phyloP scores from a whole-genome alignment of 2,888 invertebrate species.

The Tipula unca region DNA sequence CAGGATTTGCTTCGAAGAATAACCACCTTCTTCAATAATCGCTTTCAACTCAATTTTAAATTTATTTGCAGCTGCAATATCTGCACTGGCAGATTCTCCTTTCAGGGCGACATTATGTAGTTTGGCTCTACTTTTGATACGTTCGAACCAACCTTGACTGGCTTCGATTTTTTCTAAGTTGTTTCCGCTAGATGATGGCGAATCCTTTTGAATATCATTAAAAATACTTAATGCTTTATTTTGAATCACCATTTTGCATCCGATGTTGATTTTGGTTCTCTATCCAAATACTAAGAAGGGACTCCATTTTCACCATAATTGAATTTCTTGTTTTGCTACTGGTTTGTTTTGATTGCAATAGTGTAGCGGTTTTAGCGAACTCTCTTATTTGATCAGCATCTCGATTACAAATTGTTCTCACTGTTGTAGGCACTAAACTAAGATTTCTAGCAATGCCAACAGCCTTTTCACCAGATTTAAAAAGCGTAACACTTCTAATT shows the following conservation, averaged over 20 bases:
- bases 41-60: constrained; percentile 20
- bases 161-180: neutral
- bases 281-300: constrained; percentile 21
- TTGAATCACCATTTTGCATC: constrained; percentile 24
- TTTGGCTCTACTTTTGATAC: constrained; percentile 17
- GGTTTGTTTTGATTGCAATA: constrained; percentile 22
- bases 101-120: constrained; percentile 21
- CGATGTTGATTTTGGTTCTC: constrained; percentile 23
- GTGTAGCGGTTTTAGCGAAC: constrained; percentile 23
- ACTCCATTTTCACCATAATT: constrained; percentile 21
- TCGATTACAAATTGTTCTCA: constrained; percentile 23
- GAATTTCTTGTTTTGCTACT: constrained; percentile 22
- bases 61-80: constrained; percentile 20
- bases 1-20: constrained; percentile 23
- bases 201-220: constrained; percentile 22
- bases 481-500: constrained; percentile 23
- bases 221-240: constrained; percentile 20
- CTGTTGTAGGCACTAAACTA: constrained; percentile 22
- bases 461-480: constrained; percentile 21
- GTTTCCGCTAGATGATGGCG: constrained; percentile 1
- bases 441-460: constrained; percentile 22
- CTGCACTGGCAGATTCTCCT: constrained; percentile 22
- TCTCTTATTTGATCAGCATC: constrained; percentile 23
- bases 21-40: constrained; percentile 23
- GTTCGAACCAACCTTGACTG: constrained; percentile 20